These are phyloP conservation scores for Cetonia aurata DNA, from an alignment of 2,888 invertebrate species.

Conservation along the genomic window DNA sequence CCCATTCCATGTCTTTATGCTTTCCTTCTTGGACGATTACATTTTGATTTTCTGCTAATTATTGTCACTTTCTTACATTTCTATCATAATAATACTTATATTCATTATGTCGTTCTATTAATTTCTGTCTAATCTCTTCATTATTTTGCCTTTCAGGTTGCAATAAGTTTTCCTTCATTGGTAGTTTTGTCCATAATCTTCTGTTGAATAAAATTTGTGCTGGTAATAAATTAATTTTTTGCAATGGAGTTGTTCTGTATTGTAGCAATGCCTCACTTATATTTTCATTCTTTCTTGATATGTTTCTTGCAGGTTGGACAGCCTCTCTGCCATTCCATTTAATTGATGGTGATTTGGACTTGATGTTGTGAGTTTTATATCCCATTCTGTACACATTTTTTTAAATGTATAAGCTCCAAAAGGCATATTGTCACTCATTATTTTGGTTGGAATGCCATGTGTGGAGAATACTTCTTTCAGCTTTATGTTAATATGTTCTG, in stretches of 20 bases:
- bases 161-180: neutral
- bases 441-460: constrained; percentile 6
- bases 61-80: neutral
- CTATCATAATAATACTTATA: constrained; percentile 7
- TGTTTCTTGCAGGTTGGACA: neutral
- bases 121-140: constrained; percentile 3
- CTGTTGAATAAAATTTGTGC: constrained; percentile 6
- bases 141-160: neutral
- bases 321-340: constrained; percentile 3
- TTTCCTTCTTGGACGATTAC: neutral
- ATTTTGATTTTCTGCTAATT: constrained; percentile 2
- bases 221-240: neutral
- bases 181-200: constrained; percentile 6
- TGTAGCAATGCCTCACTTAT: neutral
- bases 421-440: neutral
- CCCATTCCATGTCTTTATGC: neutral
- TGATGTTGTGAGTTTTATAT: constrained; percentile 1
- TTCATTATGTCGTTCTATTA: neutral
- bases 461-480: neutral
- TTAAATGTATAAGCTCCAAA: no score
- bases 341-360: neutral
- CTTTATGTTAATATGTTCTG: neutral
- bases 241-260: neutral
- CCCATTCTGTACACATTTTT: constrained; percentile 1
- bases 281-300: neutral